Evolutionary conservation across 2,797 vertebrate species (phyloP).

Genomic region (Argya squamiceps): DNA sequence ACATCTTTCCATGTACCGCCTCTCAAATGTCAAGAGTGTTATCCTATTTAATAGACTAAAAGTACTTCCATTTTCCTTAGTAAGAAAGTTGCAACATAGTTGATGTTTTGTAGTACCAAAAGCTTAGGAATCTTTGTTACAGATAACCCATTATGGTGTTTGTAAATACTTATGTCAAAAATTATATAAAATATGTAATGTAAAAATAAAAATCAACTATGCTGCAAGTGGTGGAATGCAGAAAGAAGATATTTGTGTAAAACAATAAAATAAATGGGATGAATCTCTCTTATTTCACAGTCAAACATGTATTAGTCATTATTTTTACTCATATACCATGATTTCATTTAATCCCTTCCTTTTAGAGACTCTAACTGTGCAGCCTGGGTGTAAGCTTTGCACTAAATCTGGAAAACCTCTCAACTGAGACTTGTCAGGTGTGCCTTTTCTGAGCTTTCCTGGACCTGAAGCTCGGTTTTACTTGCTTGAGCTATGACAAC

Average conservation of each 20-base stretch:
- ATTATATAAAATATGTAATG: background rate
- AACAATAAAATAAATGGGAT: background rate
- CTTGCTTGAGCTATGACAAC: background rate
- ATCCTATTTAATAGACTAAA: background rate
- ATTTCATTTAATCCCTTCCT: background rate
- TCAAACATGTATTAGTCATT: background rate
- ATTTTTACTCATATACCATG: background rate
- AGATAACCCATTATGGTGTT: rapidly evolving
- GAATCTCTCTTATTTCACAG: background rate
- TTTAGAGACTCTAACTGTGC: background rate
- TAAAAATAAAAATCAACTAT: background rate
- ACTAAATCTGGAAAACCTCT: background rate
- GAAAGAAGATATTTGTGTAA: background rate
- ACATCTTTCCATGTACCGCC: background rate
- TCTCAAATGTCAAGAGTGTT: background rate
- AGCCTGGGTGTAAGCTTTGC: background rate
- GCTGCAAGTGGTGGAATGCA: background rate
- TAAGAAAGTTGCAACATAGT: background rate
- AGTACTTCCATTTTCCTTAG: background rate
- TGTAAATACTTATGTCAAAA: background rate
- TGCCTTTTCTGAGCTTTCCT: background rate
- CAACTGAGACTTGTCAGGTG: background rate
- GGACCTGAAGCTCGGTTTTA: background rate
- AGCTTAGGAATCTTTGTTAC: background rate
- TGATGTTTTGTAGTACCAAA: background rate